Evolutionary conservation across 2,888 invertebrate species (phyloP), one percentile per base, ranked within the genome.

Genomic region (Chesias legatella): DNA sequence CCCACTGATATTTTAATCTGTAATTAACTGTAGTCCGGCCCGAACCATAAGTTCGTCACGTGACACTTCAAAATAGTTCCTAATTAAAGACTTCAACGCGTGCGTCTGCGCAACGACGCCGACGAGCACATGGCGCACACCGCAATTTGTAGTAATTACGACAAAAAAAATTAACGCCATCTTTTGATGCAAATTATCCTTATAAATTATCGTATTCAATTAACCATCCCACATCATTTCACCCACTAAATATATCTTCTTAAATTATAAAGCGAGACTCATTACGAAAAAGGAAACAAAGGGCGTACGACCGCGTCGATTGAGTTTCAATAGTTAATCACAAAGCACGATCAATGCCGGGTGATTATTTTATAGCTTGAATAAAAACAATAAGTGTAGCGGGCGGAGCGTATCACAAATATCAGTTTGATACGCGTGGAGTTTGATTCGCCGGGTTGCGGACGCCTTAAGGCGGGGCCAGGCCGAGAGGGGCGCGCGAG

Each of bases 361-460:
- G 63, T 72, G 63, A 82, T 82, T 77, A 80, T 81, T 84, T 84
- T 82, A 86, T 85, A 78, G 71, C 70, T 70, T 62, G 79, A 82
- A 85, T 85, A 86, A 84, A 85, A 85, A 80, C 80, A 81, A 81
- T 76, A 79, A 77, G 65, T 59, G 65, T 37, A 60, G 72, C 79
- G 78, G 84, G 81, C 81, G 84, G 83, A 75, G 83, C 78, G 72
- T 74, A 73, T 71, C 67, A 68, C 71, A 68, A 81, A 81, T 84
- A 88, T 86, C 80, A 81, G 73, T 85, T 85, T 88, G 83, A 85
- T 86, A 85, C 76, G 41, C 75, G 76, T 65, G 78, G 59, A 53
- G 78, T 76, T 76, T 78, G 84, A 88, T 89, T 88, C 88, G 88
- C 84, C 74, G 72, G 72, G 70, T 67, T 68, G 73, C 73, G 68